Evolutionary conservation across 2,888 invertebrate genomes (phyloP).

Genomic region (Apamea anceps): DNA sequence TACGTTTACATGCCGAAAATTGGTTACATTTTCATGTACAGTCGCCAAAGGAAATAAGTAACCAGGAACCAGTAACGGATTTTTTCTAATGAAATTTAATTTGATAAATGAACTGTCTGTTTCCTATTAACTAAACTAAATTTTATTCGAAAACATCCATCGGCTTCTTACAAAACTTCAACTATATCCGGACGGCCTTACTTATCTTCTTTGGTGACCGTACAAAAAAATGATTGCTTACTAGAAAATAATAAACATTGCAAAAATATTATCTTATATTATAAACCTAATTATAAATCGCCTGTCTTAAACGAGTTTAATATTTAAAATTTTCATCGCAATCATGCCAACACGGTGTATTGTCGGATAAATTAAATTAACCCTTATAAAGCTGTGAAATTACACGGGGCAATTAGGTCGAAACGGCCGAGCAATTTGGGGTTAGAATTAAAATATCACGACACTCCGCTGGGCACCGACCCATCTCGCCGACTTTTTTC

Average conservation of each 20-base stretch:
- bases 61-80: too few species aligned
- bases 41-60: too few species aligned
- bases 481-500: slow-evolving; percentile 69
- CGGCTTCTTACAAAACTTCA: too few species aligned
- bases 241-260: background rate
- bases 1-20: background rate
- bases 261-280: slow-evolving; percentile 7
- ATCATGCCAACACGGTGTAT: slow-evolving; percentile 72
- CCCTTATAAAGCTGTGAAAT: slow-evolving; percentile 81
- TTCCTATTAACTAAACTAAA: too few species aligned
- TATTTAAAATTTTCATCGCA: slow-evolving; percentile 65
- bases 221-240: background rate
- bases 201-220: too few species aligned
- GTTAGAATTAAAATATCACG: slow-evolving; percentile 81
- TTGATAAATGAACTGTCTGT: too few species aligned
- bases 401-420: slow-evolving; percentile 82
- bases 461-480: slow-evolving; percentile 66
- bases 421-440: slow-evolving; percentile 78
- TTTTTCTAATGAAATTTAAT: too few species aligned
- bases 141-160: too few species aligned
- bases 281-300: slow-evolving; percentile 34
- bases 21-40: background rate
- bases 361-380: slow-evolving; percentile 81
- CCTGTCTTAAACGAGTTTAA: slow-evolving; percentile 39
- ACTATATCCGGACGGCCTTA: too few species aligned